phyloP scores from a whole-genome alignment of 2,888 invertebrate genomes.

The Drosophila kuntzei region DNA sequence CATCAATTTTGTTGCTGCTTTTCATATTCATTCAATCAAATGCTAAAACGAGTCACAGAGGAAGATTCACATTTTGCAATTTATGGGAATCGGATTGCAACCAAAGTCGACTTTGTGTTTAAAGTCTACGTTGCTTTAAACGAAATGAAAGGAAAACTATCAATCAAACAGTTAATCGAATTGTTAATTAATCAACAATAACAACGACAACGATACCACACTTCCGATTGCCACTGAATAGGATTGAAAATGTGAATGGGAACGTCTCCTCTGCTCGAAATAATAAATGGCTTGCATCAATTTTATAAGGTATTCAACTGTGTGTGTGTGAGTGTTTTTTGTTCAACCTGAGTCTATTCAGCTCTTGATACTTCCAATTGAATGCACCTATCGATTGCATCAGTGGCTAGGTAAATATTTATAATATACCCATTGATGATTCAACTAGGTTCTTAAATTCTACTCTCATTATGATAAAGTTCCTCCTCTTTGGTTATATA shows the following conservation, averaged over 20 bases:
- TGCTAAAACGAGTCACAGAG: slow-evolving; percentile 36
- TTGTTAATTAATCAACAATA: slow-evolving; percentile 60
- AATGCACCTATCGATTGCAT: slow-evolving; percentile 19
- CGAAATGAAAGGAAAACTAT: slow-evolving; percentile 41
- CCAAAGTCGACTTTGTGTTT: not conserved
- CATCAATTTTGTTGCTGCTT: slow-evolving; percentile 53
- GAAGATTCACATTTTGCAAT: slow-evolving; percentile 31
- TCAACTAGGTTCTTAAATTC: slow-evolving; percentile 18
- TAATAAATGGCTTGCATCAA: slow-evolving; percentile 15
- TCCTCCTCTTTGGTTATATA: not conserved
- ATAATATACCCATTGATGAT: slow-evolving; percentile 12
- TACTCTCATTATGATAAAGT: slow-evolving; percentile 5
- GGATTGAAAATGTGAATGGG: slow-evolving; percentile 15
- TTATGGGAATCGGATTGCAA: slow-evolving; percentile 31
- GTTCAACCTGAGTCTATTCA: slow-evolving; percentile 11
- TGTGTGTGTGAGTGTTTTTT: slow-evolving; percentile 2
- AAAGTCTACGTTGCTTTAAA: slow-evolving; percentile 10
- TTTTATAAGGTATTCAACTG: slow-evolving; percentile 8
- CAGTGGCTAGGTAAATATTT: slow-evolving; percentile 21
- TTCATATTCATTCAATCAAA: slow-evolving; percentile 75
- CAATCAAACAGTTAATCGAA: slow-evolving; percentile 62
- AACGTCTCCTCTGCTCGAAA: slow-evolving; percentile 22
- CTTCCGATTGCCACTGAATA: slow-evolving; percentile 49
- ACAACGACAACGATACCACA: slow-evolving; percentile 40
- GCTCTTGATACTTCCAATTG: slow-evolving; percentile 15